Evolutionary conservation across 2,888 invertebrate genomes (phyloP).

Genomic region (Desoria tigrina): DNA sequence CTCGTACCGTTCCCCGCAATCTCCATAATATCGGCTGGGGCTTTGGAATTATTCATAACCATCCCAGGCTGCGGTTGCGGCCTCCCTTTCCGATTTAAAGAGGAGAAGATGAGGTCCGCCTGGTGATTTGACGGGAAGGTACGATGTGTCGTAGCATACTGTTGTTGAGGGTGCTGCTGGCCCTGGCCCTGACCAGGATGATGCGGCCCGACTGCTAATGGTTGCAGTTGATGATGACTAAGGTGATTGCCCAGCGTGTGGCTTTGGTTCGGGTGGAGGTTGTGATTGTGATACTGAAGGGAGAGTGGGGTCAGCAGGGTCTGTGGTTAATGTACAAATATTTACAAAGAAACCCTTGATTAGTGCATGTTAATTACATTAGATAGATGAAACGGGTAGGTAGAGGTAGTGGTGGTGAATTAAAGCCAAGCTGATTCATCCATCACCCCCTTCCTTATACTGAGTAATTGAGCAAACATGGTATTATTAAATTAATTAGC

Average conservation of each 20-base stretch:
- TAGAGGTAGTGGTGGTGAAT: slow-evolving; percentile 4
- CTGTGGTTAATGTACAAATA: slow-evolving; percentile 49
- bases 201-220: slow-evolving; percentile 41
- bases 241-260: slow-evolving; percentile 40
- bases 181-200: slow-evolving; percentile 47
- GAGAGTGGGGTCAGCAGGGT: slow-evolving; percentile 54
- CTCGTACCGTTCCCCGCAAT: slow-evolving; percentile 31
- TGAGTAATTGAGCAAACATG: slow-evolving; percentile 2
- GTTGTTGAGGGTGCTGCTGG: slow-evolving; percentile 25
- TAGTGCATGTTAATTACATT: slow-evolving; percentile 29
- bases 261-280: slow-evolving; percentile 40
- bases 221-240: slow-evolving; percentile 46
- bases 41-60: slow-evolving; percentile 6
- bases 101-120: slow-evolving; percentile 51
- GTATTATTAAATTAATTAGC: no score
- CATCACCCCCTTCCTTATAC: no score
- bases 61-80: slow-evolving; percentile 17
- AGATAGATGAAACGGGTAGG: background rate
- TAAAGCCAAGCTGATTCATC: slow-evolving; percentile 2
- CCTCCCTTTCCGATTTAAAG: slow-evolving; percentile 46
- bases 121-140: slow-evolving; percentile 52
- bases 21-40: slow-evolving; percentile 35
- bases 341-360: slow-evolving; percentile 44
- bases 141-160: slow-evolving; percentile 50
- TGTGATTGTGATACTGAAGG: slow-evolving; percentile 53